phyloP scores from a whole-genome alignment of 2,888 invertebrate species.

The Cheilosia vulpina region DNA sequence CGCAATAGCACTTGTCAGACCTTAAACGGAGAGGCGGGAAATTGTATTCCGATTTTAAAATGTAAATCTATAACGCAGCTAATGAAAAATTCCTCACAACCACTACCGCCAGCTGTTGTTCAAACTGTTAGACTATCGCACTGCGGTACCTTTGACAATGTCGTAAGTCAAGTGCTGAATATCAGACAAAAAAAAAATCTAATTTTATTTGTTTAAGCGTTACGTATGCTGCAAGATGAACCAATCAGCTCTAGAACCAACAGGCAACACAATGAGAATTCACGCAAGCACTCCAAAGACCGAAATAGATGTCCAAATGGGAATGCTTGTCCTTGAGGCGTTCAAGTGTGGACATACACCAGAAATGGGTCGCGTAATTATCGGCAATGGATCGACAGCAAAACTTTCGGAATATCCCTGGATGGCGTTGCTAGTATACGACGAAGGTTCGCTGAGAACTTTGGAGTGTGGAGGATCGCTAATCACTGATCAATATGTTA shows the following conservation, averaged over 20 bases:
- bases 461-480: conserved; percentile 80
- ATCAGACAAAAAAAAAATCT: too few relatives aligned
- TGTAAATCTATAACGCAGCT: conserved; percentile 1
- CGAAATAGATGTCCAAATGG: not conserved
- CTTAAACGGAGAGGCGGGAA: not conserved
- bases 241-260: not conserved
- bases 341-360: conserved; percentile 84
- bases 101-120: not conserved
- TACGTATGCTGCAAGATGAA: not conserved
- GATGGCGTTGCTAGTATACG: conserved; percentile 89
- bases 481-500: conserved; percentile 76
- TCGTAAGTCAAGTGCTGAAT: not conserved
- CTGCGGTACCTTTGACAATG: conserved; percentile 2
- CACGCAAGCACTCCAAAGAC: not conserved
- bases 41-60: not conserved
- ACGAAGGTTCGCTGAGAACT: conserved; percentile 63
- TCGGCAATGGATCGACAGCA: conserved; percentile 86
- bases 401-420: conserved; percentile 88
- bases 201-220: not conserved
- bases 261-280: not conserved
- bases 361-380: conserved; percentile 82
- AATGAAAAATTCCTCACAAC: conserved; percentile 9
- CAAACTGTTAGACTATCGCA: not conserved
- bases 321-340: conserved; percentile 54
- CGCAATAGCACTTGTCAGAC: not conserved